Evolutionary conservation across 2,797 vertebrate species (phyloP).

Genomic region (Sebastes iracundus): DNA sequence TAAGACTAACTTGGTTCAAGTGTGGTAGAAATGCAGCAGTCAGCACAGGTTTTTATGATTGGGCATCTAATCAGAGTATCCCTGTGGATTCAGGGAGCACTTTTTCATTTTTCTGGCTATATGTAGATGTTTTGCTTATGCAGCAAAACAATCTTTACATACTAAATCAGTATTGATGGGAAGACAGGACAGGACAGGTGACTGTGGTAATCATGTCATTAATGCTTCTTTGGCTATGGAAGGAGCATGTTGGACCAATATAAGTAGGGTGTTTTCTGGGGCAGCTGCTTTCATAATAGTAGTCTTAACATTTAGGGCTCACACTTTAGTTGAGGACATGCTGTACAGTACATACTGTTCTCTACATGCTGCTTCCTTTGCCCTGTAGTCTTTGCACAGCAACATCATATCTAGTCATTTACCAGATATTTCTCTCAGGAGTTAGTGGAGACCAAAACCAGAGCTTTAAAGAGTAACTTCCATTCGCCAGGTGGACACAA

Average conservation of each 20-base stretch:
- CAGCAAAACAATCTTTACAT: slow-evolving; percentile 14
- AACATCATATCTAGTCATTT: background rate
- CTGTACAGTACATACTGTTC: background rate
- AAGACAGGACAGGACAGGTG: background rate
- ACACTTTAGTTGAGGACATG: background rate
- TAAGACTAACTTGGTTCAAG: slow-evolving; percentile 42
- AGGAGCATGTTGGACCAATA: background rate
- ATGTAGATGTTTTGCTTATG: slow-evolving; percentile 30
- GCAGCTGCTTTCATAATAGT: background rate
- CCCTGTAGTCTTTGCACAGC: background rate
- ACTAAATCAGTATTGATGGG: slow-evolving; percentile 8
- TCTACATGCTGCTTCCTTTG: background rate
- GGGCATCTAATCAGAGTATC: slow-evolving; percentile 54
- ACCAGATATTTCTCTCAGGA: background rate
- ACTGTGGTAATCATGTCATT: background rate
- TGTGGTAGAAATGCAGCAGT: slow-evolving; percentile 43
- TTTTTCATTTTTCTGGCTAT: slow-evolving; percentile 11
- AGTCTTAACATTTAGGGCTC: background rate
- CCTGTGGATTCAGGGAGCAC: slow-evolving; percentile 1
- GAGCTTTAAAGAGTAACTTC: background rate
- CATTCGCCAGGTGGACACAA: background rate
- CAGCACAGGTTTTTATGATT: slow-evolving; percentile 53
- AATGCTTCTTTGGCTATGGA: background rate
- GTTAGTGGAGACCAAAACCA: background rate
- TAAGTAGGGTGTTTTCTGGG: background rate